phyloP scores from a whole-genome alignment of 2,888 invertebrate genomes.

The Himalopsyche tibetana region DNA sequence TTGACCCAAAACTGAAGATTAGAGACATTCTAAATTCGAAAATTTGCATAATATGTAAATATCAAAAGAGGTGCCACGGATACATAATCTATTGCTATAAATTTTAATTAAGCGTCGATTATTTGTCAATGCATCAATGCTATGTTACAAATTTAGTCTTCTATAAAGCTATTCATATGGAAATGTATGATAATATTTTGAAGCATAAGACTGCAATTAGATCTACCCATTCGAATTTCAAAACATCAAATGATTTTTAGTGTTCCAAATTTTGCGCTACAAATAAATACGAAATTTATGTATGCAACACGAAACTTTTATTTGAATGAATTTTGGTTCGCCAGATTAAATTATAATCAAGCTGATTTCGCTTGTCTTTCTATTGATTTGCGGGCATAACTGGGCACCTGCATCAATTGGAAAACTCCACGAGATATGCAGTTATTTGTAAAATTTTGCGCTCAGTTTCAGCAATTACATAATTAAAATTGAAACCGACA shows the following conservation, averaged over 20 bases:
- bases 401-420: too few species aligned
- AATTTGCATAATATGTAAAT: slow-evolving; percentile 16
- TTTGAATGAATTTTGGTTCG: too few species aligned
- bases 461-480: too few species aligned
- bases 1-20: slow-evolving; percentile 21
- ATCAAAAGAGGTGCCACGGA: not conserved
- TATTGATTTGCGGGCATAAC: too few species aligned
- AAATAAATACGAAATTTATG: too few species aligned
- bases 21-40: slow-evolving; percentile 12
- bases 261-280: not conserved
- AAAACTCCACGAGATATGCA: too few species aligned
- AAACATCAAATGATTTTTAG: not conserved
- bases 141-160: not conserved
- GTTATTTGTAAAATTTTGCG: too few species aligned
- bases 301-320: too few species aligned
- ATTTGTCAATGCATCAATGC: slow-evolving; percentile 16
- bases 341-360: too few species aligned
- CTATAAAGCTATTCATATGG: slow-evolving; percentile 21
- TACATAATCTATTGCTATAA: not conserved
- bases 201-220: not conserved
- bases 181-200: slow-evolving; percentile 14
- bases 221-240: not conserved
- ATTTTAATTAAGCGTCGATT: slow-evolving; percentile 20
- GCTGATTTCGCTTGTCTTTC: too few species aligned
- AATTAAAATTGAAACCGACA: too few species aligned